phyloP scores from a whole-genome alignment of 2,797 vertebrate genomes.

The Moxostoma hubbsi region DNA sequence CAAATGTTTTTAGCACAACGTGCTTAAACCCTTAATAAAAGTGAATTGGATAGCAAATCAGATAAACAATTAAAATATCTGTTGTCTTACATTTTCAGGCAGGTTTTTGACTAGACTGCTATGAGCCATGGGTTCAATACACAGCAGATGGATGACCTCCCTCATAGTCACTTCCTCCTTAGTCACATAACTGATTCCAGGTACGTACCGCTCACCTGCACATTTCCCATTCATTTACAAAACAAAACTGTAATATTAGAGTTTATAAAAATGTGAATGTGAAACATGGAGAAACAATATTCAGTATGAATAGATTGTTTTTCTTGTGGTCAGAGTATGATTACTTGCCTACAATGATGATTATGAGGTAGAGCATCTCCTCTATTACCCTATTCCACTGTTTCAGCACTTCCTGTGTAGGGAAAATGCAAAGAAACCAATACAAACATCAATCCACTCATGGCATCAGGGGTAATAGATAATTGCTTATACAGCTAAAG shows the following conservation, averaged over 20 bases:
- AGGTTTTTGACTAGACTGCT: slow-evolving; percentile 92
- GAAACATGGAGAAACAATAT: background rate
- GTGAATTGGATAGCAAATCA: too few species aligned
- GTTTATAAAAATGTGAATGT: too few species aligned
- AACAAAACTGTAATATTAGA: background rate
- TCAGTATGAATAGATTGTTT: background rate
- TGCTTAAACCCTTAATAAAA: too few species aligned
- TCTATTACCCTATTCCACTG: slow-evolving; percentile 92
- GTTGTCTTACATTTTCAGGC: slow-evolving; percentile 89
- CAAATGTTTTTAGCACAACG: too few species aligned
- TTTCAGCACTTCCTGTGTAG: slow-evolving; percentile 86
- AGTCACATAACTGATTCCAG: slow-evolving; percentile 91
- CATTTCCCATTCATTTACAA: slow-evolving; percentile 33
- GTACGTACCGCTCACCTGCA: slow-evolving; percentile 93
- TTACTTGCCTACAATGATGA: slow-evolving; percentile 86
- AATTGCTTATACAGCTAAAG: too few species aligned
- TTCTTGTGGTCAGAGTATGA: background rate
- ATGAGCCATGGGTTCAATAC: slow-evolving; percentile 97
- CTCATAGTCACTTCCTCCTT: slow-evolving; percentile 94
- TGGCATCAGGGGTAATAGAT: too few species aligned
- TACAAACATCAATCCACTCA: too few species aligned
- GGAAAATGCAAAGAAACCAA: background rate
- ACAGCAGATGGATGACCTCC: slow-evolving; percentile 94
- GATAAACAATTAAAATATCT: too few species aligned
- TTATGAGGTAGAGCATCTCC: slow-evolving; percentile 94